phyloP scores from a whole-genome alignment of 2,888 invertebrate species.

The Trissolcus japonicus region DNA sequence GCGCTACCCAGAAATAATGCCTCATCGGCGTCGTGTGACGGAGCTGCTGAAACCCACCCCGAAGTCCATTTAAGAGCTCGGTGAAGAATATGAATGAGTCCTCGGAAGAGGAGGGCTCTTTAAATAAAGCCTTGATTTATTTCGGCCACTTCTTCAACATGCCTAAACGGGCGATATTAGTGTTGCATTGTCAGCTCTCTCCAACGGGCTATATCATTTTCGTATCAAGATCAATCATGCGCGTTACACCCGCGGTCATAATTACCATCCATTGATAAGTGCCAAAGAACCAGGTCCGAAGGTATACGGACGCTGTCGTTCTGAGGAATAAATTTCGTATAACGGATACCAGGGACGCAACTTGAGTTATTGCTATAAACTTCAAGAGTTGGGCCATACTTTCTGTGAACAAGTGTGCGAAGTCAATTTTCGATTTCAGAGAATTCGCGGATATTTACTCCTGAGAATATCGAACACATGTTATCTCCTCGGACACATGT shows the following conservation, averaged over 20 bases:
- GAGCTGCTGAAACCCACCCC: conserved; percentile 66
- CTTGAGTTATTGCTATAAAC: conserved; percentile 6
- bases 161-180: conserved; percentile 49
- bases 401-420: neutral
- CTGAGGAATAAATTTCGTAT: neutral
- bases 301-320: neutral
- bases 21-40: conserved; percentile 59
- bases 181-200: conserved; percentile 47
- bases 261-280: conserved; percentile 19
- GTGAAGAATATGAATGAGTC: conserved; percentile 63
- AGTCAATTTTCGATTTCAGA: too few relatives aligned
- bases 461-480: too few relatives aligned
- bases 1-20: conserved; percentile 66
- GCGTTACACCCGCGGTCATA: conserved; percentile 27
- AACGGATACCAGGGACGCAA: neutral
- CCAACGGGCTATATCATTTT: conserved; percentile 33
- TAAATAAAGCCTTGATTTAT: conserved; percentile 64
- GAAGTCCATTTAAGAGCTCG: conserved; percentile 62
- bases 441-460: too few relatives aligned
- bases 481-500: too few relatives aligned
- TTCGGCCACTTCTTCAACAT: conserved; percentile 53
- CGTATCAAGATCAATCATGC: conserved; percentile 47
- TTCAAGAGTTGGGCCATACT: neutral
- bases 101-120: conserved; percentile 55
- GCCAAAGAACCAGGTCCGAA: neutral